Conservation (phyloP, 2,113 vertebrate species). For the Neolamprologus fasciatus region DNA sequence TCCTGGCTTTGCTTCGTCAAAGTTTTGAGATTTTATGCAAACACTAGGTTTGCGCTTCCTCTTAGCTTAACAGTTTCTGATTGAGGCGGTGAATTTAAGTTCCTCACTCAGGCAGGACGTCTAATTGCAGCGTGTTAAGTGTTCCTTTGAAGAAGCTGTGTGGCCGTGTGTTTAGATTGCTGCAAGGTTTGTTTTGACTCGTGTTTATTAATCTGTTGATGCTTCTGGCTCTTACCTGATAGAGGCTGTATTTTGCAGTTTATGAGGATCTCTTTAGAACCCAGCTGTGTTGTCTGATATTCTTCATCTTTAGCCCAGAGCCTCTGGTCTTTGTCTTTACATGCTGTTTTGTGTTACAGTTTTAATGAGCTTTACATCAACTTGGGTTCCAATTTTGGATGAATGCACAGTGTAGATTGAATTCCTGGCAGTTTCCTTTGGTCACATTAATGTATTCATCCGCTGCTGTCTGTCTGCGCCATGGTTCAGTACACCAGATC, state of each 20-base stretch:
- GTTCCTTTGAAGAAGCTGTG: constrained; percentile 1
- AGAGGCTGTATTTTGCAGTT: background rate
- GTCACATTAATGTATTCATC: constrained; percentile 16
- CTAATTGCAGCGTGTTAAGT: constrained; percentile 15
- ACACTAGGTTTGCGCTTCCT: background rate
- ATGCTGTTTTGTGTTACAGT: background rate
- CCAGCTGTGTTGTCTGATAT: constrained; percentile 8
- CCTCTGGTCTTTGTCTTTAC: constrained; percentile 17
- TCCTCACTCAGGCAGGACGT: background rate
- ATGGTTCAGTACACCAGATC: constrained; percentile 21
- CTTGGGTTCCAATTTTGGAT: background rate
- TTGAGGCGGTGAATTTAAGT: background rate
- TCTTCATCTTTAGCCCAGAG: constrained; percentile 28
- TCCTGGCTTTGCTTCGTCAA: background rate
- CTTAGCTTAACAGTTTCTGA: background rate
- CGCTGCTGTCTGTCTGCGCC: background rate
- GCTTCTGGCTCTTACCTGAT: constrained; percentile 21
- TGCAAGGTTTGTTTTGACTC: constrained; percentile 33
- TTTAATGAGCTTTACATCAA: constrained; percentile 20
- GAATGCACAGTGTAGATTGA: background rate
- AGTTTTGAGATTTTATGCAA: background rate
- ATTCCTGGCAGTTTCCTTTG: constrained; percentile 11
- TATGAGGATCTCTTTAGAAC: background rate
- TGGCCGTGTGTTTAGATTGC: constrained; percentile 2
- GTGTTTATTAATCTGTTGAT: constrained; percentile 39